These are phyloP conservation scores for Acanthococcus lagerstroemiae DNA, from an alignment of 2,888 invertebrate species.

Conservation along the genomic window DNA sequence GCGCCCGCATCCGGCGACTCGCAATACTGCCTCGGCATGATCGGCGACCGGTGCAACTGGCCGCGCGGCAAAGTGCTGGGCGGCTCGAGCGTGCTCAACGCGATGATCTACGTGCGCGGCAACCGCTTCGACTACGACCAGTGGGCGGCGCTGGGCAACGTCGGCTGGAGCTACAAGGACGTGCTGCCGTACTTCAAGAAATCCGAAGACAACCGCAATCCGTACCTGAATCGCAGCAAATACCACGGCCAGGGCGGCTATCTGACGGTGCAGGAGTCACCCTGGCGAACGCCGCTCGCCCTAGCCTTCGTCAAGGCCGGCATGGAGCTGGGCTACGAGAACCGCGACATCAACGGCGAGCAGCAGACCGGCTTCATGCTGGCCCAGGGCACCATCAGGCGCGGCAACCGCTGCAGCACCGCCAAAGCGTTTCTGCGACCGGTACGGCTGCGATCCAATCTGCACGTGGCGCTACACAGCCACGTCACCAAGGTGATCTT, in stretches of 20 bases:
- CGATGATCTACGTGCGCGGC: slow-evolving; percentile 85
- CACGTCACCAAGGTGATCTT: slow-evolving; percentile 56
- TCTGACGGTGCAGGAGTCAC: slow-evolving; percentile 67
- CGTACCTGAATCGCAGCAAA: slow-evolving; percentile 61
- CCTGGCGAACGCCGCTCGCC: slow-evolving; percentile 71
- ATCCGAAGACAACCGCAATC: slow-evolving; percentile 79
- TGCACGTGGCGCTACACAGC: slow-evolving; percentile 67
- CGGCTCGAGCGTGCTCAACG: slow-evolving; percentile 73
- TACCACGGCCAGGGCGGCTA: slow-evolving; percentile 72
- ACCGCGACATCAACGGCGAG: slow-evolving; percentile 70
- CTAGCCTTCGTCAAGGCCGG: slow-evolving; percentile 76
- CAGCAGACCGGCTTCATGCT: slow-evolving; percentile 79
- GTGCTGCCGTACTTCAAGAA: slow-evolving; percentile 76
- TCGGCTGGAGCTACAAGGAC: slow-evolving; percentile 75
- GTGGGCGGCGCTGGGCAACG: slow-evolving; percentile 73
- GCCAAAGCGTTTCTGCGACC: slow-evolving; percentile 80
- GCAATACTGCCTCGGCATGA: slow-evolving; percentile 79
- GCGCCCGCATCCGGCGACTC: slow-evolving; percentile 61
- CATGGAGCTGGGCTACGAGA: slow-evolving; percentile 68
- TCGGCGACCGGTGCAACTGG: slow-evolving; percentile 80
- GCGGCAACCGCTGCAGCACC: slow-evolving; percentile 77
- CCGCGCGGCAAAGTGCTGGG: slow-evolving; percentile 71
- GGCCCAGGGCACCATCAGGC: slow-evolving; percentile 71
- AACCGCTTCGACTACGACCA: slow-evolving; percentile 76
- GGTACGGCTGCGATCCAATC: slow-evolving; percentile 61